A percentile compares a stretch with the other conserved stretches of the same genome.
These are phyloP conservation scores for Selenia dentaria DNA, from an alignment of 2,888 invertebrate species.

Conservation along the genomic window DNA sequence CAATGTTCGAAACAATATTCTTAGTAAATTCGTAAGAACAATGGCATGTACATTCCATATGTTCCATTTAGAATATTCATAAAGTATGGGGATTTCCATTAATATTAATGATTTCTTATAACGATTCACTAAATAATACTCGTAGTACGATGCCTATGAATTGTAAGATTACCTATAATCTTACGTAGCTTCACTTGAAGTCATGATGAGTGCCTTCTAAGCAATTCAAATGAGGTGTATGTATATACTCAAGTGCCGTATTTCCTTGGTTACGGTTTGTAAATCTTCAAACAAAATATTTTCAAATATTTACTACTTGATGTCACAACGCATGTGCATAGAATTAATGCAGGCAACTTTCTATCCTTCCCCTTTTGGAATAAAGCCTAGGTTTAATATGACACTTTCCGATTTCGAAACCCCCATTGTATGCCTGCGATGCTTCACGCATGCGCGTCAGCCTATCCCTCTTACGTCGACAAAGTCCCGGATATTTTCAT, in stretches of 20 bases:
- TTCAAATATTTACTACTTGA: conserved; percentile 61
- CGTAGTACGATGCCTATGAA: conserved; percentile 3
- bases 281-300: conserved; percentile 62
- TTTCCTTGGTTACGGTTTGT: conserved; percentile 63
- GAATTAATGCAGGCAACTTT: conserved; percentile 24
- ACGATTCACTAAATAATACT: no score
- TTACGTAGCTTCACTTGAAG: conserved; percentile 5
- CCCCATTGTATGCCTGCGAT: conserved; percentile 46
- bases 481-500: conserved; percentile 47
- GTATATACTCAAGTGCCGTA: conserved; percentile 54
- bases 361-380: conserved; percentile 31
- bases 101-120: conserved; percentile 27
- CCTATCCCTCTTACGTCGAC: conserved; percentile 53
- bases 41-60: conserved; percentile 8
- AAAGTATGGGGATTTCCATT: conserved; percentile 28
- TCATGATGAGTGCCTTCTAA: conserved; percentile 29
- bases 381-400: conserved; percentile 42
- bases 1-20: conserved; percentile 3
- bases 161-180: no score
- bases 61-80: conserved; percentile 16
- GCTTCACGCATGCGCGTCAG: conserved; percentile 69
- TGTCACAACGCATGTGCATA: conserved; percentile 58
- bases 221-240: conserved; percentile 35
- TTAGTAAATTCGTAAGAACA: conserved; percentile 8
- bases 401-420: conserved; percentile 43